phyloP scores from a whole-genome alignment of 2,888 invertebrate species.

The Ferdinandea cuprea region DNA sequence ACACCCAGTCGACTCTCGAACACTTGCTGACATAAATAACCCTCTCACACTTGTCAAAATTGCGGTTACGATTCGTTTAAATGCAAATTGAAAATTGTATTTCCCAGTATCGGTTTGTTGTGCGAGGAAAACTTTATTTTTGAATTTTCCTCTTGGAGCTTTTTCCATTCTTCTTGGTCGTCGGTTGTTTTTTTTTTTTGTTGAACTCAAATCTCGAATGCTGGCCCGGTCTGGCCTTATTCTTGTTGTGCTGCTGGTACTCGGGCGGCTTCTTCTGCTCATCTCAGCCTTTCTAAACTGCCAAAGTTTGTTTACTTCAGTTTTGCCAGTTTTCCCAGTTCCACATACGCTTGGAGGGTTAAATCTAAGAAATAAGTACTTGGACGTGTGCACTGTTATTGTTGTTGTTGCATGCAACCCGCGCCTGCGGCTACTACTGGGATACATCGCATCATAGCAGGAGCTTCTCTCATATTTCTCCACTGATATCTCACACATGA shows the following conservation, averaged over 20 bases:
- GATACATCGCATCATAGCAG: constrained; percentile 10
- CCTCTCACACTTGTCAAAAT: constrained; percentile 74
- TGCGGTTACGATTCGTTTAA: constrained; percentile 74
- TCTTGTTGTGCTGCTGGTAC: constrained; percentile 44
- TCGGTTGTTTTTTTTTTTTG: neutral
- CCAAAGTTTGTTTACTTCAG: constrained; percentile 74
- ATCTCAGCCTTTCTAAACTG: constrained; percentile 61
- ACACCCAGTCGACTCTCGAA: constrained; percentile 3
- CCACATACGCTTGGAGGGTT: constrained; percentile 70
- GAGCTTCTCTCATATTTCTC: too few relatives aligned
- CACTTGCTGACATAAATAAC: constrained; percentile 71
- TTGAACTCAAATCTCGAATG: constrained; percentile 13
- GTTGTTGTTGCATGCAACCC: constrained; percentile 13
- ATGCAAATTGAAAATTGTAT: constrained; percentile 75
- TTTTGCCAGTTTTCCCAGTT: constrained; percentile 54
- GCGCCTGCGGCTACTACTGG: constrained; percentile 9
- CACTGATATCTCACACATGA: too few relatives aligned
- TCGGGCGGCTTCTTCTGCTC: too few relatives aligned
- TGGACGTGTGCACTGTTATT: constrained; percentile 49
- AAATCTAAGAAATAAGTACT: constrained; percentile 68
- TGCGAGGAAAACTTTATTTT: constrained; percentile 63
- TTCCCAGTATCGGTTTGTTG: constrained; percentile 68
- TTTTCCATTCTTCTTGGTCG: constrained; percentile 25
- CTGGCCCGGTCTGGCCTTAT: constrained; percentile 58
- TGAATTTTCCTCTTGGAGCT: constrained; percentile 66